Percentiles rank a stretch among this genome's conserved stretches.
Evolutionary conservation across 64 coral and sea anemone genomes (phyloP).

Genomic region (Actinia equina): DNA sequence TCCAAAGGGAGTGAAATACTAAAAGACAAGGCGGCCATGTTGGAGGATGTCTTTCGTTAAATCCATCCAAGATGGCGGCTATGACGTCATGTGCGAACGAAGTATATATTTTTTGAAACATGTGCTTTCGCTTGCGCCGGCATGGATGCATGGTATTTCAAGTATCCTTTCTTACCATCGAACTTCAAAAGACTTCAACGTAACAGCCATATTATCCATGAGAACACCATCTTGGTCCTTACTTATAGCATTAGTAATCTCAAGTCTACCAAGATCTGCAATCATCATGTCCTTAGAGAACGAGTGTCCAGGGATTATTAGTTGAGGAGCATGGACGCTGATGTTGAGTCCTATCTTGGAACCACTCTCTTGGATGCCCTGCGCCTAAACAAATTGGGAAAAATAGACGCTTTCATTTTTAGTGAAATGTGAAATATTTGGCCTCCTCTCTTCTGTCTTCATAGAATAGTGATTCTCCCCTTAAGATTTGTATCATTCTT

Average conservation of each 20-base stretch:
- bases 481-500: too few species aligned
- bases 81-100: too few species aligned
- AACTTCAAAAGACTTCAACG: conserved; percentile 77
- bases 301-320: conserved; percentile 74
- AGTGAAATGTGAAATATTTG: too few species aligned
- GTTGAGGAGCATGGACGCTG: conserved; percentile 66
- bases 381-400: conserved; percentile 39
- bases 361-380: conserved; percentile 66
- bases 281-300: conserved; percentile 77
- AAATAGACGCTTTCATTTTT: not conserved
- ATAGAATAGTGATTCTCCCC: too few species aligned
- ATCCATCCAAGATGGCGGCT: too few species aligned
- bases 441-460: too few species aligned
- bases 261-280: conserved; percentile 83
- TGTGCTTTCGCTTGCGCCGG: too few species aligned
- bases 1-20: too few species aligned
- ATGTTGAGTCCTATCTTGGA: conserved; percentile 88
- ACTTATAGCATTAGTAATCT: conserved; percentile 50
- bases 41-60: too few species aligned
- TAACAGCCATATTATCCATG: conserved; percentile 67
- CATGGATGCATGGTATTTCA: not conserved
- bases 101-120: too few species aligned
- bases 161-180: conserved; percentile 46
- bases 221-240: conserved; percentile 42
- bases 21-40: too few species aligned